Evolutionary conservation across 23 tunicate species (phyloP).

Genomic region (Phallusia fumigata): DNA sequence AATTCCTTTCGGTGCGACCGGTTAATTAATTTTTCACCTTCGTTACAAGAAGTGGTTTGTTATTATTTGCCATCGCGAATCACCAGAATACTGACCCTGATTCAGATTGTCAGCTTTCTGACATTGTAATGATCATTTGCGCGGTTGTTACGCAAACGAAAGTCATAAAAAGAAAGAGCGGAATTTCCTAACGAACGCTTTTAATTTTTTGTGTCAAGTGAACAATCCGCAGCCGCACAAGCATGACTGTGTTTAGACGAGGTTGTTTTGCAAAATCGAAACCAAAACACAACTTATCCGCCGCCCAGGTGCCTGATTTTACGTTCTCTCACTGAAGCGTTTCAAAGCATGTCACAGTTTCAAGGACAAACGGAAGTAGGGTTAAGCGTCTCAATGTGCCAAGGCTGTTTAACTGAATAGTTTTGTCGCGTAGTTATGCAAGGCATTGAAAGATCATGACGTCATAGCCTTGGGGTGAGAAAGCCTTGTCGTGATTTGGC

Average conservation of each 20-base stretch:
- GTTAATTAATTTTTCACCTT: conserved; percentile 1
- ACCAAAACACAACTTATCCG: conserved; percentile 13
- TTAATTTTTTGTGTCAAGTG: no score
- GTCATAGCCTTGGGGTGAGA: background rate
- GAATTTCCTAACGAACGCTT: no score
- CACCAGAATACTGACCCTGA: no score
- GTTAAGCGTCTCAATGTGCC: background rate
- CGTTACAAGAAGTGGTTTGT: no score
- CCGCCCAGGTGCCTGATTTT: conserved; percentile 10
- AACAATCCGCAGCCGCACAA: background rate
- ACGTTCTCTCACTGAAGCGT: background rate
- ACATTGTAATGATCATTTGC: no score
- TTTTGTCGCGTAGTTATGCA: background rate
- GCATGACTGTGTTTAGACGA: background rate
- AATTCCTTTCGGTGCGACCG: background rate
- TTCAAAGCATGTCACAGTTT: conserved; percentile 1
- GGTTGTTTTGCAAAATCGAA: background rate
- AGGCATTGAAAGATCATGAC: background rate
- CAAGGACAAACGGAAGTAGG: conserved; percentile 2
- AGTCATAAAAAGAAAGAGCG: no score
- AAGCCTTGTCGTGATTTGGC: background rate
- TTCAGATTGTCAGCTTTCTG: no score
- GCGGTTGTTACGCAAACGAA: no score
- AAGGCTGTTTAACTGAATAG: conserved; percentile 1
- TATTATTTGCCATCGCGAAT: no score